These are phyloP conservation scores for Lepisosteus osseus DNA, from an alignment of 2,113 vertebrate species.

Conservation along the genomic window DNA sequence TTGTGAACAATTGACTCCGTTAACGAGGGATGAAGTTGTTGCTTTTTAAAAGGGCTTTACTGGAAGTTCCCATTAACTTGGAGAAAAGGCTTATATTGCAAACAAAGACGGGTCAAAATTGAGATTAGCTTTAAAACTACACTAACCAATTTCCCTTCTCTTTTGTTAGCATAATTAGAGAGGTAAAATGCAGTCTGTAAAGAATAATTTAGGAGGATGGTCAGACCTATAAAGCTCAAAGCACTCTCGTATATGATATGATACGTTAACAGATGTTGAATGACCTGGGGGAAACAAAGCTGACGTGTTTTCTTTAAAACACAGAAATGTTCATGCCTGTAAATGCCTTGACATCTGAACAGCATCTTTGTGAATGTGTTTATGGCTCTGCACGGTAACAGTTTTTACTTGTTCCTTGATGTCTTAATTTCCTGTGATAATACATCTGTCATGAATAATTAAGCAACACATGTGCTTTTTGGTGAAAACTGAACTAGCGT, in stretches of 20 bases:
- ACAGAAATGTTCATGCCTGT: not conserved
- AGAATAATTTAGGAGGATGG: not conserved
- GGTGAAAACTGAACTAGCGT: conserved; percentile 55
- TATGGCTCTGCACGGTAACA: conserved; percentile 49
- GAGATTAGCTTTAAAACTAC: too few relatives aligned
- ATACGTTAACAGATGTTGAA: conserved; percentile 33
- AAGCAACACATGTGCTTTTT: conserved; percentile 58
- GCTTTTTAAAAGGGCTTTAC: not conserved
- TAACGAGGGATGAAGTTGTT: not conserved
- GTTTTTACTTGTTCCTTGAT: conserved; percentile 60
- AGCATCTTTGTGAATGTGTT: conserved; percentile 36
- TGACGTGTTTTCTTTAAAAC: conserved; percentile 36
- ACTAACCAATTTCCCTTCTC: not conserved
- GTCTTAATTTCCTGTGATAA: conserved; percentile 65
- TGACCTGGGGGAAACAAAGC: conserved; percentile 33
- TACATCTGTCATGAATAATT: conserved; percentile 69
- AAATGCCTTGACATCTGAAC: conserved; percentile 15
- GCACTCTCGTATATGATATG: not conserved
- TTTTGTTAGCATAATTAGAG: not conserved
- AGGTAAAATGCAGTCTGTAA: not conserved
- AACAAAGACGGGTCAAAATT: not conserved
- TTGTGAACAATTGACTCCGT: not conserved
- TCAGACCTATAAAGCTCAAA: not conserved
- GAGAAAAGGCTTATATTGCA: not conserved
- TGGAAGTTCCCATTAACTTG: not conserved